phyloP scores from a whole-genome alignment of 2,797 vertebrate genomes.

The Syndactyla subalaris region DNA sequence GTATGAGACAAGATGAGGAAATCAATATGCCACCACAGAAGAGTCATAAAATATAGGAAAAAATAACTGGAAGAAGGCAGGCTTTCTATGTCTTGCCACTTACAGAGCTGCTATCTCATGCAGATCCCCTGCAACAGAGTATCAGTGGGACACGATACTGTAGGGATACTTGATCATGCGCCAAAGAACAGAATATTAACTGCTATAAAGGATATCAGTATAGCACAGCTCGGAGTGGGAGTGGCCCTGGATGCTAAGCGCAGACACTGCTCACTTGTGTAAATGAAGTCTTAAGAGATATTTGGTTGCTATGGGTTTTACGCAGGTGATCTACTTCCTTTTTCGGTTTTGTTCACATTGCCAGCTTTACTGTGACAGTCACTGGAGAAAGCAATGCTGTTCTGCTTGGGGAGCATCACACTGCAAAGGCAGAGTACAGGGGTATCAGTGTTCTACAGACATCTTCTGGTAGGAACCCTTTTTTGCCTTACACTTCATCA shows the following conservation, averaged over 20 bases:
- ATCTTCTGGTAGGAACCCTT: background rate
- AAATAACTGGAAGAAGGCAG: background rate
- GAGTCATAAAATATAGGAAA: background rate
- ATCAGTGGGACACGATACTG: background rate
- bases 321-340: background rate
- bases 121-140: background rate
- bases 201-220: background rate
- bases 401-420: background rate
- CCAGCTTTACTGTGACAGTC: background rate
- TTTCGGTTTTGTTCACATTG: background rate
- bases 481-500: background rate
- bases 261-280: background rate
- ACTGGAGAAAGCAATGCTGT: background rate
- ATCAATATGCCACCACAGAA: background rate
- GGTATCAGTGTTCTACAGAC: background rate
- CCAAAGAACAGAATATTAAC: background rate
- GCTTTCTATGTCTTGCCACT: background rate
- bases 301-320: background rate
- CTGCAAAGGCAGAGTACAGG: background rate
- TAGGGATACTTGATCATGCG: background rate
- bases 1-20: background rate
- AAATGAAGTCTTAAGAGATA: background rate
- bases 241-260: background rate
- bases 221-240: background rate
- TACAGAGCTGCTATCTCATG: accelerated